Evolutionary conservation across 2,888 invertebrate species (phyloP), one percentile per base, ranked within the genome.

Genomic region (Anoncus sp.): DNA sequence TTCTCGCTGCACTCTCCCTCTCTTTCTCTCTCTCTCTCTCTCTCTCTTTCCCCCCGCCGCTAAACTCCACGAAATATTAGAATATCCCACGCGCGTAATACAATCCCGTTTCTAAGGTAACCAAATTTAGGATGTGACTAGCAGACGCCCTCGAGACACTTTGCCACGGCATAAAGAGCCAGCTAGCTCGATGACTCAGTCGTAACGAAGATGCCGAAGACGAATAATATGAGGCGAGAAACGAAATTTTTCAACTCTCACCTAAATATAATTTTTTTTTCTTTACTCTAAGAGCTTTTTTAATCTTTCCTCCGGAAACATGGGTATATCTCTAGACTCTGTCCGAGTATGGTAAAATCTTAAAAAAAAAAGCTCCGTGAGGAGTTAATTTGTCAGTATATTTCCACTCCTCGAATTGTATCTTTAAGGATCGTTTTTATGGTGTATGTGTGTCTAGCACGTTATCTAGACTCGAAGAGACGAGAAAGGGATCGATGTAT

Each of bases 71-170:
- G 71, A 81, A 79, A 79, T 79, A 80, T 77, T 85, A 88, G 87
- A 87, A 87, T 86, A 87, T 85, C 87, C 87, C 88, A 89, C 88
- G 88, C 88, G 87, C 87, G 90, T 90, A 90, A 90, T 85, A 89
- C 87, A 89, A 90, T 90, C 90, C 89, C 85, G 84, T 81, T 84
- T 80, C 83, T 86, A 85, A 84, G 88, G 87, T 89, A 86, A 89
- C 90, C 90, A 90, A 90, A 90, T 90, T 90, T 90, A 90, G 90
- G 86, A 84, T 85, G 84, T 85, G 87, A 88, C 88, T 87, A 86
- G 87, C 87, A 89, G 89, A 89, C 89, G 88, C 89, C 85, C 85
- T 89, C 89, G 89, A 89, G 88, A 88, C 88, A 85, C 85, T 81
- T 82, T 55, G 72, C 72, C 55, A 47, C 55, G 55, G 75, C 73